Base-by-base conservation (phyloP, 2,113 vertebrate species). In the Sakesphorus luctuosus region DNA sequence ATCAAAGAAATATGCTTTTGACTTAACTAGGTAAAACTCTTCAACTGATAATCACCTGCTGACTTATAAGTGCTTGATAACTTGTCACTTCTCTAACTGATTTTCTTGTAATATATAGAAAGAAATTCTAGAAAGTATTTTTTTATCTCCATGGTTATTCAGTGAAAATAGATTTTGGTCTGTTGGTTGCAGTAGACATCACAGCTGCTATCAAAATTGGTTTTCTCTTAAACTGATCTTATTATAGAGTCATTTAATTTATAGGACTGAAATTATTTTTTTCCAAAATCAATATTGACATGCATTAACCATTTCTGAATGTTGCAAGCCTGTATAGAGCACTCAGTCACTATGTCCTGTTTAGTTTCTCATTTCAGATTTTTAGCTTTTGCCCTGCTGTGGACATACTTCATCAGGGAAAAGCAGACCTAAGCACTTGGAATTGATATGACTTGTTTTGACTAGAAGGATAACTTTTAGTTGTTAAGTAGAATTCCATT, bases 21-120 rank as follows among this genome's bases (percentile, higher is more conserved):
- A 78, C 73, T 79, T 88, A 74, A 76, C 72, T 85, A 75, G 55
- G 44, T 87, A 61, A 67, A 94, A 62, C 87, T 77, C 44, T 84
- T 78, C 33, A 61, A 38, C 55, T 80, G 71, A 65, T 93, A 88
- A 87, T 93, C 90, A 71, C 43, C 47, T 83, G 29, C 79, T 80
- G 87, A 81, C 73, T 96, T 91, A 44, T 11, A 67, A 88, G 84
- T 23, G 43, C 59, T 55, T 77, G 93, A 81, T 90, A 88, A 74
- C 33, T 90, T 92, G 75, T 63, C 84, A 65, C 25, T 86, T 91
- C 36, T 88, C 25, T 63, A 80, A 73, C 28, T 90, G 33, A 55
- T 85, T 75, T 80, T 74, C 73, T 62, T 61, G 20, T 38, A 36
- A 29, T 59, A 59, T n/a, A 6, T 75, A 67, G 56, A 59, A 75